These are phyloP conservation scores for Polyommatus icarus DNA, from an alignment of 2,888 invertebrate genomes.

Conservation along the genomic window DNA sequence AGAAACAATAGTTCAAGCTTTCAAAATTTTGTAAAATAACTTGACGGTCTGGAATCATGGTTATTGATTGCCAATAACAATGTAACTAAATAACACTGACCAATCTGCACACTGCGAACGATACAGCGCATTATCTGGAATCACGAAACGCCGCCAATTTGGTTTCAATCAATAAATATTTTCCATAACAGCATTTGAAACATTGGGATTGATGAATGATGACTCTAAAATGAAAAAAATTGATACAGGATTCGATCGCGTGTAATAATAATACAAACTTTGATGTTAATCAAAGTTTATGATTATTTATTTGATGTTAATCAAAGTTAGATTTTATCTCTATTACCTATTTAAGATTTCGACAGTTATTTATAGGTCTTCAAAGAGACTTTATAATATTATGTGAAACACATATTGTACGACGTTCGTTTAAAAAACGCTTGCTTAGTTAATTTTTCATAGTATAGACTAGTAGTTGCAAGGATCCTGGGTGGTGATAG, in stretches of 20 bases:
- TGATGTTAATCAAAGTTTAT: no score
- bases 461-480: not conserved
- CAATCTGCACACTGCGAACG: constrained; percentile 44
- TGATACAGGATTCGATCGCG: not conserved
- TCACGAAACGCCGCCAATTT: constrained; percentile 30
- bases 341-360: no score
- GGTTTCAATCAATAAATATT: constrained; percentile 15
- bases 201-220: not conserved
- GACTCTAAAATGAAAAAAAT: not conserved
- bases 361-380: no score
- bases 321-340: no score
- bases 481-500: not conserved
- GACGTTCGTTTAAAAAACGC: no score
- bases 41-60: not conserved
- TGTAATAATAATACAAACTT: no score
- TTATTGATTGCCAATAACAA: constrained; percentile 55
- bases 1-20: not conserved
- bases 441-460: no score
- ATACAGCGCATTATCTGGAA: constrained; percentile 3
- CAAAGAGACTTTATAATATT: no score
- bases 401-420: no score
- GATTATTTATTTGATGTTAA: no score
- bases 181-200: constrained; percentile 1
- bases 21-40: not conserved
- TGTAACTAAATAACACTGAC: constrained; percentile 61